These are phyloP conservation scores for Colossoma macropomum DNA, from an alignment of 2,113 vertebrate species.

Conservation along the genomic window DNA sequence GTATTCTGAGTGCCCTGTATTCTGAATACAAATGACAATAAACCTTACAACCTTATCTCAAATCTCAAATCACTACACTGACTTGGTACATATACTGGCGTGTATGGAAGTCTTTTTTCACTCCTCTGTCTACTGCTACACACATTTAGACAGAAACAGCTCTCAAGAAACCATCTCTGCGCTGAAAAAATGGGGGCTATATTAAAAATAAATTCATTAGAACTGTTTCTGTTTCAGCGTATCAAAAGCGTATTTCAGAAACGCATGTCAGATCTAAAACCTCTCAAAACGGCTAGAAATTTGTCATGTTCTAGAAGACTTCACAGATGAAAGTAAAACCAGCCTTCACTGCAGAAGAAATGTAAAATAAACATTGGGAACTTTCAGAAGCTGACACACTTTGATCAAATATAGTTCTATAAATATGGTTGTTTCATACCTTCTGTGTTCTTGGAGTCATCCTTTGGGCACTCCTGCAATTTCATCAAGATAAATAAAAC, in stretches of 20 bases:
- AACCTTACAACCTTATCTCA: no score
- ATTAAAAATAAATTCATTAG: neutral
- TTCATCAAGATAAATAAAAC: constrained; percentile 9
- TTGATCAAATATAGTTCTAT: constrained; percentile 22
- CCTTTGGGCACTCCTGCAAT: constrained; percentile 74
- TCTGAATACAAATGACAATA: no score
- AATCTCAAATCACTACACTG: neutral
- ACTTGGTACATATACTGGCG: neutral
- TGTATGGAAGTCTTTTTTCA: neutral
- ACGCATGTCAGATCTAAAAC: neutral
- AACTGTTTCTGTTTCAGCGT: neutral
- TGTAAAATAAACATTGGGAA: neutral
- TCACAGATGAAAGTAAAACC: neutral
- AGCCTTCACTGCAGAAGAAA: neutral
- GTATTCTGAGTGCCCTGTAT: no score
- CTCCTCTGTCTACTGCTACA: neutral
- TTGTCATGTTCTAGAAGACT: neutral
- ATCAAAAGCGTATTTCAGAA: neutral
- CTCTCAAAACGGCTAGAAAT: neutral
- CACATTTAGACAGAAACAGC: neutral
- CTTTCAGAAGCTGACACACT: constrained; percentile 1
- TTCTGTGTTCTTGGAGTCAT: constrained; percentile 69
- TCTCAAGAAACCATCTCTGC: neutral
- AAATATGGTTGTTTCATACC: constrained; percentile 61
- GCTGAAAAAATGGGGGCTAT: neutral